phyloP scores from a whole-genome alignment of 2,113 vertebrate species.

The Bufo gargarizans region DNA sequence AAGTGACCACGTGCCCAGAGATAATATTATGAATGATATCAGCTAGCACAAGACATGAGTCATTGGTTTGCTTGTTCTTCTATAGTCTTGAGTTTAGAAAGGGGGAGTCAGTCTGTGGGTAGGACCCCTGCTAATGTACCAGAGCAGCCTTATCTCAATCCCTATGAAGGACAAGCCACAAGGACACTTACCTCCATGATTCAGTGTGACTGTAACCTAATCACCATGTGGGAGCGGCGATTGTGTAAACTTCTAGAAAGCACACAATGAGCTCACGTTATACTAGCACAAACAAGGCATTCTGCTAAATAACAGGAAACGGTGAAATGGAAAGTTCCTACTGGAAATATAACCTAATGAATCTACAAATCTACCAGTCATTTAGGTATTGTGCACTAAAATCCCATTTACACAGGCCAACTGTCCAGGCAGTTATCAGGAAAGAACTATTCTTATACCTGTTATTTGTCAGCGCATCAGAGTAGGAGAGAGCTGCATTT shows the following conservation, averaged over 20 bases:
- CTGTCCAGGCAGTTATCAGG: no score
- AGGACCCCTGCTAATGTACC: not conserved
- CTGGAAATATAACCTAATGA: not conserved
- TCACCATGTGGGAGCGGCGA: not conserved
- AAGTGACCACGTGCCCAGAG: not conserved
- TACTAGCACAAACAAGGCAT: constrained; percentile 12
- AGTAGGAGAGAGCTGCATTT: no score
- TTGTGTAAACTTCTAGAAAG: constrained; percentile 22
- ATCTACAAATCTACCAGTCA: not conserved
- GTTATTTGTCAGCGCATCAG: no score
- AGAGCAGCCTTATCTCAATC: constrained; percentile 28
- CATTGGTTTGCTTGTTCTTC: not conserved
- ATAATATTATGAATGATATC: not conserved
- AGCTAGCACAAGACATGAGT: not conserved
- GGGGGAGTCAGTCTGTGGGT: not conserved
- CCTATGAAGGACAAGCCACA: constrained; percentile 50
- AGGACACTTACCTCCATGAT: not conserved
- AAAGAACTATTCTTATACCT: no score
- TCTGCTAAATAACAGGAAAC: not conserved
- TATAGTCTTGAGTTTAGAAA: not conserved
- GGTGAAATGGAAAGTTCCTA: constrained; percentile 22
- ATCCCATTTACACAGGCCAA: not conserved
- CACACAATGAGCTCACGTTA: constrained; percentile 33
- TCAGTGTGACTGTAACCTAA: constrained; percentile 33
- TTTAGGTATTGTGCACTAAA: not conserved